These are phyloP conservation scores for Enteromius unitaeniatus DNA, from an alignment of 2,797 vertebrate genomes.

Conservation along the genomic window DNA sequence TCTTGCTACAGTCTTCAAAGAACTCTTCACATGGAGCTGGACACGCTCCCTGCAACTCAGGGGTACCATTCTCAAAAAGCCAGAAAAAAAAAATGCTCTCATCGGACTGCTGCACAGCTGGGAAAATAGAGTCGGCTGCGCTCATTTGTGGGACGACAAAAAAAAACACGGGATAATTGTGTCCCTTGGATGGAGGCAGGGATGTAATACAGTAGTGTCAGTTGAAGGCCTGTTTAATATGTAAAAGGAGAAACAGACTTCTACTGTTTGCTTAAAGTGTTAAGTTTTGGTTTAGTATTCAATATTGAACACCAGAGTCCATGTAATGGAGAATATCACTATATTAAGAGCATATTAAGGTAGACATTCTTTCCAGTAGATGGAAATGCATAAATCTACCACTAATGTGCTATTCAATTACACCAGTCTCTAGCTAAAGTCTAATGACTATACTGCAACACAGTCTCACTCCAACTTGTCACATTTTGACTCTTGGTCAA, in stretches of 20 bases:
- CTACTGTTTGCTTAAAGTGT: constrained; percentile 24
- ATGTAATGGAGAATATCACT: constrained; percentile 22
- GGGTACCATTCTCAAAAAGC: constrained; percentile 70
- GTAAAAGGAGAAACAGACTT: constrained; percentile 36
- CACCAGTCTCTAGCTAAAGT: neutral
- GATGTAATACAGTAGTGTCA: constrained; percentile 35
- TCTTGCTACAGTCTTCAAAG: constrained; percentile 75
- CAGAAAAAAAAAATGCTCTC: constrained; percentile 60
- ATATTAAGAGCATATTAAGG: neutral
- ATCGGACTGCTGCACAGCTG: constrained; percentile 73
- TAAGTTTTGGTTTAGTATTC: constrained; percentile 25
- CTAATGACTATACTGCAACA: neutral
- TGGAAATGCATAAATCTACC: neutral
- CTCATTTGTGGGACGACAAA: constrained; percentile 44
- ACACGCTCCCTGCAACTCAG: constrained; percentile 75
- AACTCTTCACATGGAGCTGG: constrained; percentile 73
- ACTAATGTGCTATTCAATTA: neutral
- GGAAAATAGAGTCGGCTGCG: constrained; percentile 71
- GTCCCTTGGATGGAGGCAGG: constrained; percentile 33
- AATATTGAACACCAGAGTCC: constrained; percentile 16
- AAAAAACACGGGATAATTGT: constrained; percentile 47
- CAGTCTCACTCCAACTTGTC: too few relatives aligned
- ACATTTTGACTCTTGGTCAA: too few relatives aligned
- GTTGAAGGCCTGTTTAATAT: constrained; percentile 7
- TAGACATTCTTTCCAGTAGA: constrained; percentile 13